Evolutionary conservation across 2,888 invertebrate genomes (phyloP).

Genomic region (Dryococelus australis): DNA sequence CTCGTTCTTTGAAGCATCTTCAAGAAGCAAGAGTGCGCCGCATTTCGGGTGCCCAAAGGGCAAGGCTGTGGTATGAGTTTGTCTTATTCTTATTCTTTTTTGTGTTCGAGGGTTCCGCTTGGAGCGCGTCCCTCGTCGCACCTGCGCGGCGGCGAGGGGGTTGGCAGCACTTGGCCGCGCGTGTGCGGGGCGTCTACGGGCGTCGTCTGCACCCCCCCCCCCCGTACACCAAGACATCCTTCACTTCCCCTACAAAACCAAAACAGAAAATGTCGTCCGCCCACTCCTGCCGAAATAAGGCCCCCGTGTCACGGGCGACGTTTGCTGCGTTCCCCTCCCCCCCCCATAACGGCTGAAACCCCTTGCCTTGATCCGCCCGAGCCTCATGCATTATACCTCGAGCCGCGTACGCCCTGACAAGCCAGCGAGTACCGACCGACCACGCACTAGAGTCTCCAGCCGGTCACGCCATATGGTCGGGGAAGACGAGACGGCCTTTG

Average conservation of each 20-base stretch:
- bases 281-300: neutral
- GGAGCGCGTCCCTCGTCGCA: neutral
- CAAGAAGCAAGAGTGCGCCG: too few relatives aligned
- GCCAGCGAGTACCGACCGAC: too few relatives aligned
- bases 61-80: too few relatives aligned
- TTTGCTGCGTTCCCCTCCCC: neutral
- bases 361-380: too few relatives aligned
- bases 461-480: too few relatives aligned
- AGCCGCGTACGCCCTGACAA: too few relatives aligned
- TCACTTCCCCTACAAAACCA: neutral
- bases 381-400: too few relatives aligned
- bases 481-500: too few relatives aligned
- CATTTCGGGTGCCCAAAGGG: too few relatives aligned
- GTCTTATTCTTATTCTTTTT: too few relatives aligned
- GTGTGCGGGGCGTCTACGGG: neutral
- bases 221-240: neutral
- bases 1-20: too few relatives aligned
- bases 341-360: neutral
- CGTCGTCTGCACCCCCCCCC: neutral
- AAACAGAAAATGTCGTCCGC: constrained; percentile 9
- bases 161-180: neutral
- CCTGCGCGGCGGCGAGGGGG: neutral
- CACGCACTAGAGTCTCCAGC: too few relatives aligned
- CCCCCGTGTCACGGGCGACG: neutral
- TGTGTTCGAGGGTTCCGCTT: neutral